phyloP scores from a whole-genome alignment of 2,113 vertebrate genomes.

The Ciconia maguari region DNA sequence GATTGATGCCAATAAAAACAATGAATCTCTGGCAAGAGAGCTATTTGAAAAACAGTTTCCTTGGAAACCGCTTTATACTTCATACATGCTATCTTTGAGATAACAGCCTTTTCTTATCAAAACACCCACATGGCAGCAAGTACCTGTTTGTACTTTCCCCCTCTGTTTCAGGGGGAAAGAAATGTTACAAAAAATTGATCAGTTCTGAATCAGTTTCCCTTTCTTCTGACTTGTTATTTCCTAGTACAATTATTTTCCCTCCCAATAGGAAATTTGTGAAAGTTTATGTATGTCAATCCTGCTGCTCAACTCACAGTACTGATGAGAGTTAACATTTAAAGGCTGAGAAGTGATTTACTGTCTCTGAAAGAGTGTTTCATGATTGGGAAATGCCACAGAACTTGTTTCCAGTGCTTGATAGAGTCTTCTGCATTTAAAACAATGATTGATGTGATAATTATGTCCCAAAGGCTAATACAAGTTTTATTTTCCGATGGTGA shows the following conservation, averaged over 20 bases:
- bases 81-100: conserved; percentile 43
- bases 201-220: neutral
- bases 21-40: conserved; percentile 1
- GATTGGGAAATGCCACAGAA: neutral
- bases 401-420: neutral
- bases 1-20: conserved; percentile 36
- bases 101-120: conserved; percentile 30
- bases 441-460: neutral
- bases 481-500: neutral
- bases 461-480: neutral
- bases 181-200: neutral
- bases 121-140: conserved; percentile 23
- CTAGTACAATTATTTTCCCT: neutral
- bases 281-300: neutral
- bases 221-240: neutral
- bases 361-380: neutral
- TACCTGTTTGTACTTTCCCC: conserved; percentile 19
- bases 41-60: conserved; percentile 38
- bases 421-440: neutral
- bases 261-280: neutral
- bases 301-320: neutral
- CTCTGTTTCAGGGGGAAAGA: neutral
- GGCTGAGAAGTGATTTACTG: neutral
- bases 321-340: neutral
- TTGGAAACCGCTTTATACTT: conserved; percentile 45